Conservation (phyloP, 2,113 vertebrate genomes). For the Falco punctatus region DNA sequence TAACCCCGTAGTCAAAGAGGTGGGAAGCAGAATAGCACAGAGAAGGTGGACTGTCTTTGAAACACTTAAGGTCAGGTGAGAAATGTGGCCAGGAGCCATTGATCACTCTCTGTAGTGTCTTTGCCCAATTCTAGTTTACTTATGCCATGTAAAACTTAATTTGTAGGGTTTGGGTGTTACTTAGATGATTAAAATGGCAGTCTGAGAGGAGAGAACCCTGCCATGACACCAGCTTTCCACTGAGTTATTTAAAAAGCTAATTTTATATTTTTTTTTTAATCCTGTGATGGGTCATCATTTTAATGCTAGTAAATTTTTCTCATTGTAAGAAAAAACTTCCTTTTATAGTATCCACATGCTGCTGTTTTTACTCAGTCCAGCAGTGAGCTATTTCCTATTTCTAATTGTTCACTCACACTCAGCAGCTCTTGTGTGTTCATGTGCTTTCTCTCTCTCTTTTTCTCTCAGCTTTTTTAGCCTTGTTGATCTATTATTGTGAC, state of each 20-base stretch:
- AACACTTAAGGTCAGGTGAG: not conserved
- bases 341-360: conserved; percentile 62
- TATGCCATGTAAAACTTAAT: not conserved
- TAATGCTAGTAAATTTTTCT: conserved; percentile 29
- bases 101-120: not conserved
- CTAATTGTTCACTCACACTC: conserved; percentile 33
- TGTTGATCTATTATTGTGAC: conserved; percentile 57
- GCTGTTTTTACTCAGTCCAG: conserved; percentile 43
- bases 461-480: conserved; percentile 48
- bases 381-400: conserved; percentile 56
- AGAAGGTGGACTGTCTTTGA: not conserved
- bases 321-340: conserved; percentile 44
- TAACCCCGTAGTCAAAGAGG: not conserved
- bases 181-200: not conserved
- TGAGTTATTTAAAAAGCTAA: not conserved
- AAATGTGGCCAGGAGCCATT: not conserved
- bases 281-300: conserved; percentile 20
- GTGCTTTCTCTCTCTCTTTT: not conserved
- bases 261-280: not conserved
- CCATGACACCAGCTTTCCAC: conserved; percentile 32
- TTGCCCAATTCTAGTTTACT: not conserved
- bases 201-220: not conserved
- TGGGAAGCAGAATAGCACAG: not conserved
- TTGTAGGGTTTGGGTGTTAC: not conserved
- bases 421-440: not conserved